Conservation (phyloP, 2,797 vertebrate species). For the Poliocrania exsul region DNA sequence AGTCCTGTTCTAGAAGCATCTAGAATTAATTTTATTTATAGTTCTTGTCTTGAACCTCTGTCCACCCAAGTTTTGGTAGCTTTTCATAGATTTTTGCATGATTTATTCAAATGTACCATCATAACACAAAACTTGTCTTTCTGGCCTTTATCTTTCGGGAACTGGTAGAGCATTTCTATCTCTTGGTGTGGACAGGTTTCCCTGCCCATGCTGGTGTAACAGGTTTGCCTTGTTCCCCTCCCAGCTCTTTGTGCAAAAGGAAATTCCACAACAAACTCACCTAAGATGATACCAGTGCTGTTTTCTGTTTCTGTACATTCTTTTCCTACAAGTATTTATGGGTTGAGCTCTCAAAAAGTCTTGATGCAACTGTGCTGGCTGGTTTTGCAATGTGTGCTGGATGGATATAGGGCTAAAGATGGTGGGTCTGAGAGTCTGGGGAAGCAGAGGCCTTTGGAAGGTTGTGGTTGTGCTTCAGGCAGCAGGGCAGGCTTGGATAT, state of each 20-base stretch:
- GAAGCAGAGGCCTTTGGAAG: neutral
- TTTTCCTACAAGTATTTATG: neutral
- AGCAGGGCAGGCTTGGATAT: neutral
- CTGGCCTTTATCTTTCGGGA: constrained; percentile 49
- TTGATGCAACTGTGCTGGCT: neutral
- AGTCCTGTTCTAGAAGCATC: neutral
- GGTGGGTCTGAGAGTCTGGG: neutral
- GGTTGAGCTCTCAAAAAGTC: neutral
- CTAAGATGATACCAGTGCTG: constrained; percentile 1
- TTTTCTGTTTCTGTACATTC: neutral
- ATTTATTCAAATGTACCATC: neutral
- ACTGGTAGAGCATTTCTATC: constrained; percentile 23
- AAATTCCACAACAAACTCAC: constrained; percentile 55
- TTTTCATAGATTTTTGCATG: neutral
- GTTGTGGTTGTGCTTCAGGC: neutral
- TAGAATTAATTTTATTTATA: neutral
- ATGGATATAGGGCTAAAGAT: neutral
- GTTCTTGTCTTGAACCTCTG: neutral
- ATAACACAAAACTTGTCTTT: constrained; percentile 26
- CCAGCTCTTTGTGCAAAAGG: constrained; percentile 53
- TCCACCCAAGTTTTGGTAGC: neutral
- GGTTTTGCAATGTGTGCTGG: neutral
- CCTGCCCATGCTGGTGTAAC: constrained; percentile 54
- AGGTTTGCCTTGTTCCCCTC: constrained; percentile 68
- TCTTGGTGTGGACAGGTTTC: constrained; percentile 30